Conservation (phyloP, 2,113 vertebrate species). For the Colinus virginianus region DNA sequence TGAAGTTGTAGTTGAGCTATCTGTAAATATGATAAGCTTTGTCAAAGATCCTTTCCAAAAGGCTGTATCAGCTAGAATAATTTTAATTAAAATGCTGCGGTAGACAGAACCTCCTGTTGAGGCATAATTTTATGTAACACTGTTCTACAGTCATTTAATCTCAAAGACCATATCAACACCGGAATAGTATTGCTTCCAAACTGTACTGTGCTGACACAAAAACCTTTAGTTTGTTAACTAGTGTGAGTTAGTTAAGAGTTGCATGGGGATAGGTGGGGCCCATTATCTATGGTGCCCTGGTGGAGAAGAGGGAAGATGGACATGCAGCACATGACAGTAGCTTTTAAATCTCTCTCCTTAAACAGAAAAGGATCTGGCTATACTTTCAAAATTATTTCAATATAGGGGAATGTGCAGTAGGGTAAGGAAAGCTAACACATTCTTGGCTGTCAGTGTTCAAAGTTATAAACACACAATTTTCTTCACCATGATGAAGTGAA, state of each 20-base stretch:
- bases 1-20: neutral
- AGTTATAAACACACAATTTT: neutral
- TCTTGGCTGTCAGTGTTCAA: neutral
- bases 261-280: neutral
- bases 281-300: neutral
- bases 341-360: neutral
- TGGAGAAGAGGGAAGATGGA: neutral
- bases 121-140: neutral
- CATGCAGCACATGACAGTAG: neutral
- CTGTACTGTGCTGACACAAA: neutral
- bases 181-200: neutral
- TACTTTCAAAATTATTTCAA: neutral
- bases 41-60: neutral
- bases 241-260: neutral
- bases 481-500: neutral
- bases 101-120: neutral
- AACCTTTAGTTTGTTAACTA: neutral
- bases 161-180: neutral
- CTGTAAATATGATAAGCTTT: neutral
- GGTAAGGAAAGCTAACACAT: neutral
- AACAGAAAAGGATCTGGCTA: fast-evolving
- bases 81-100: neutral
- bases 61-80: neutral
- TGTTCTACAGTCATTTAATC: neutral
- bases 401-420: fast-evolving